Base-by-base conservation (phyloP, 2,888 invertebrate species). In the Dorcus parallelipipedus region DNA sequence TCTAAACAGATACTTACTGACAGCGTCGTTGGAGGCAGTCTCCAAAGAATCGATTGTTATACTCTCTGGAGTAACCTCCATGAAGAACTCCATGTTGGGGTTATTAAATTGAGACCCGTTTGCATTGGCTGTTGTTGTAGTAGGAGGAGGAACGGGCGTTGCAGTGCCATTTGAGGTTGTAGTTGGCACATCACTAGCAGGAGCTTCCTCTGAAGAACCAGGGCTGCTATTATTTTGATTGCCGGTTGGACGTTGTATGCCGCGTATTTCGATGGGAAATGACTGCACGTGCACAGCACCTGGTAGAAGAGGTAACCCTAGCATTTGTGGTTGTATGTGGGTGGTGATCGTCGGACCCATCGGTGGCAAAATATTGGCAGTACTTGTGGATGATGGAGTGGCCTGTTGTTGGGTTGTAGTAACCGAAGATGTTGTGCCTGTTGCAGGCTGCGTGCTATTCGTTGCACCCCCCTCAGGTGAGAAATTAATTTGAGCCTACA, bases 41-140 rank as follows among this genome's bases (percentile, higher is more conserved):
- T 78, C 78, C 66, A 78, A 67, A 54, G 75, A 75, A 70, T 75
- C 75, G 65, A 75, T 74, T 53, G 75, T 76, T 58, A 76, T 73
- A 72, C 78, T 77, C 69, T 81, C 81, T 17, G 82, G 81, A 47
- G 78, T 81, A 53, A 82, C 79, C 70, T 82, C 86, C 84, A 87
- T 85, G 67, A 86, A 80, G 60, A 87, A 82, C 66, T 84, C 83
- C 56, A 84, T 79, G 69, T 83, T 82, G 3, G 75, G 74, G 69
- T 77, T 76, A 60, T 72, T 73, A 49, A 52, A 59, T 26, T 48
- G 59, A 8, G 49, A 38, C 14, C 48, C 52, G 9, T 39, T 39
- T 10, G 48, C 20, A 17, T 51, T 17, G 10, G 42, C 38, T 49
- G 51, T 33, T 39, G 62, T 26, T 3, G 59, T 54, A 10, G 56